These are phyloP conservation scores for Aphyosemion australe DNA, from an alignment of 2,113 vertebrate genomes.

Conservation along the genomic window DNA sequence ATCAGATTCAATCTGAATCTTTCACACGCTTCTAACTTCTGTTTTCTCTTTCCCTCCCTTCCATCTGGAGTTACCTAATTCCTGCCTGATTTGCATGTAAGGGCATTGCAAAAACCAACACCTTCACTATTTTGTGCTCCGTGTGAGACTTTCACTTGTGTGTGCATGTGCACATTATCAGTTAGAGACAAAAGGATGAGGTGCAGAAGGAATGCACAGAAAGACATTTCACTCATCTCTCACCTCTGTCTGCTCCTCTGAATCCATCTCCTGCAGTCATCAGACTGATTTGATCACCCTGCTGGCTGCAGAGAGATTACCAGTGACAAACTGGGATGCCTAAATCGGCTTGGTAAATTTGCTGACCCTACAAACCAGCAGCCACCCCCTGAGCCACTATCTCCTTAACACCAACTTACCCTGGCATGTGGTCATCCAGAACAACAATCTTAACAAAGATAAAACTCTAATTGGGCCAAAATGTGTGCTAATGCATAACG, in stretches of 20 bases:
- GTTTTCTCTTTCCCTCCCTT: slow-evolving; percentile 4
- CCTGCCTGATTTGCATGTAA: not conserved
- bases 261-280: slow-evolving; percentile 56
- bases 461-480: slow-evolving; percentile 2
- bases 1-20: slow-evolving; percentile 40
- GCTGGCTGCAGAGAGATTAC: slow-evolving; percentile 74
- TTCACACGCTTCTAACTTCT: slow-evolving; percentile 60
- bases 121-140: slow-evolving; percentile 7
- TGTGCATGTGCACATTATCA: slow-evolving; percentile 29
- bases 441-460: slow-evolving; percentile 44
- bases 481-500: not conserved
- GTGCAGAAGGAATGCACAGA: slow-evolving; percentile 15
- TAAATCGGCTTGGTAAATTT: slow-evolving; percentile 76
- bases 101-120: slow-evolving; percentile 1
- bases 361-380: slow-evolving; percentile 55
- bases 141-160: not conserved
- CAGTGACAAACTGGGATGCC: slow-evolving; percentile 72
- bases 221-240: slow-evolving; percentile 26
- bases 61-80: slow-evolving; percentile 37
- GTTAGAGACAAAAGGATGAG: slow-evolving; percentile 18
- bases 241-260: slow-evolving; percentile 42
- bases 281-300: slow-evolving; percentile 58
- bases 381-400: slow-evolving; percentile 27
- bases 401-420: slow-evolving; percentile 60
- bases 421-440: slow-evolving; percentile 29